These are phyloP conservation scores for Xiphophorus hellerii DNA, from an alignment of 2,113 vertebrate species.

Conservation along the genomic window DNA sequence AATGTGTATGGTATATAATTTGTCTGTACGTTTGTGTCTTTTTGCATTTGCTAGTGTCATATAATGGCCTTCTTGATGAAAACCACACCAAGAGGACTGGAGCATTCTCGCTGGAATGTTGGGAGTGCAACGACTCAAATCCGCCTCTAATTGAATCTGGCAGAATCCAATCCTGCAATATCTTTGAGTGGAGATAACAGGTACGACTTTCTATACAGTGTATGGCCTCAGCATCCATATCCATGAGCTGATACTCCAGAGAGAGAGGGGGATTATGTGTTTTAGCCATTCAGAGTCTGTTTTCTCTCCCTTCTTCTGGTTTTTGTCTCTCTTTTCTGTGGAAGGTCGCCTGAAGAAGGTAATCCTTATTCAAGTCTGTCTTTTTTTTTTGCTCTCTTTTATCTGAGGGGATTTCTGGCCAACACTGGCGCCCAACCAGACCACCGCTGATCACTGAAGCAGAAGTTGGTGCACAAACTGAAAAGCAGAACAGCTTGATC, in stretches of 20 bases:
- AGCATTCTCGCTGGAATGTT: slow-evolving; percentile 27
- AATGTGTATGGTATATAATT: slow-evolving; percentile 12
- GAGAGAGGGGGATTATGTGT: slow-evolving; percentile 70
- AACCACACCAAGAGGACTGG: slow-evolving; percentile 9
- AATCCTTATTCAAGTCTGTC: slow-evolving; percentile 71
- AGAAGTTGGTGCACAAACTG: slow-evolving; percentile 46
- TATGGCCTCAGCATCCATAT: slow-evolving; percentile 45
- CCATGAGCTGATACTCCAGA: slow-evolving; percentile 52
- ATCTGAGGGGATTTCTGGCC: slow-evolving; percentile 69
- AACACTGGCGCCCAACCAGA: slow-evolving; percentile 53
- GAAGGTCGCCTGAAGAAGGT: slow-evolving; percentile 81
- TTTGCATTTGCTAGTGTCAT: slow-evolving; percentile 9
- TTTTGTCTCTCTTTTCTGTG: slow-evolving; percentile 32
- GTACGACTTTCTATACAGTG: slow-evolving; percentile 44
- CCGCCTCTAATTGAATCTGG: slow-evolving; percentile 51
- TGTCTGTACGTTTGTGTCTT: slow-evolving; percentile 12
- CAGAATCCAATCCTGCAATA: slow-evolving; percentile 57
- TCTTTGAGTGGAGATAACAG: slow-evolving; percentile 59
- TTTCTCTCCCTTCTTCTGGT: slow-evolving; percentile 41
- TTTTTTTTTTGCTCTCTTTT: slow-evolving; percentile 50
- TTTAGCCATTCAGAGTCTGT: slow-evolving; percentile 64
- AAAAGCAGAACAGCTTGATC: slow-evolving; percentile 50
- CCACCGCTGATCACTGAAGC: slow-evolving; percentile 61
- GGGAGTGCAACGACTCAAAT: slow-evolving; percentile 11
- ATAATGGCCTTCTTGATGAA: slow-evolving; percentile 30